Percentiles rank a stretch among this genome's conserved stretches.
Conservation (phyloP, 2,113 vertebrate genomes). For the Arizona elegans region DNA sequence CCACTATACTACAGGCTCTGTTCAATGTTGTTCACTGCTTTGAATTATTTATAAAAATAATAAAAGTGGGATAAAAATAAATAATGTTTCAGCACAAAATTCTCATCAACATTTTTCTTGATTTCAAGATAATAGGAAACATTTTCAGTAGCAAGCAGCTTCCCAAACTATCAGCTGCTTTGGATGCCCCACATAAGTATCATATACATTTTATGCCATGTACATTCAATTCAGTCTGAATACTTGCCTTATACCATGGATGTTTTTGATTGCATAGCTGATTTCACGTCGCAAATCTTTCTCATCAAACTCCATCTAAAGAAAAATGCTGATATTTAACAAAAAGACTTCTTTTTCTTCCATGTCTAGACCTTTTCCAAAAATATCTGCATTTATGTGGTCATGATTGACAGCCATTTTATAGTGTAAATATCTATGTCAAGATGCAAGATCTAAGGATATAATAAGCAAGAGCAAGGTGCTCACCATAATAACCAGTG, state of each 20-base stretch:
- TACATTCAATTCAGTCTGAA: not conserved
- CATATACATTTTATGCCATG: not conserved
- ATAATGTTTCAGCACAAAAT: not conserved
- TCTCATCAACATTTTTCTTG: not conserved
- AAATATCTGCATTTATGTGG: no score
- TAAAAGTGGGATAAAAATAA: not conserved
- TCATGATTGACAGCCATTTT: fast-evolving
- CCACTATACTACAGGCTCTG: no score
- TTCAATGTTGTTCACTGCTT: not conserved
- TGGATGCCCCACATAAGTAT: not conserved
- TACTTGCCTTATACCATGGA: conserved; percentile 96
- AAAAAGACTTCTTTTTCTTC: not conserved
- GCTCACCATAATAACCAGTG: not conserved
- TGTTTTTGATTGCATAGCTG: conserved; percentile 97
- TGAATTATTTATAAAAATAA: not conserved
- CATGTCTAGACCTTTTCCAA: not conserved
- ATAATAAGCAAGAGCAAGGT: not conserved
- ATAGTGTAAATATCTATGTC: fast-evolving
- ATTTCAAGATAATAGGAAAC: not conserved
- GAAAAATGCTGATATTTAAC: not conserved
- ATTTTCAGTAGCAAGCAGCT: no score
- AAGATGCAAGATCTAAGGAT: not conserved
- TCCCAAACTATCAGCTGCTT: not conserved
- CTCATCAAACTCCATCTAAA: conserved; percentile 95
- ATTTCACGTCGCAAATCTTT: conserved; percentile 93